Evolutionary conservation across 2,797 vertebrate genomes (phyloP), one percentile per base, ranked within the genome.

Genomic region (Lithobates sylvaticus): DNA sequence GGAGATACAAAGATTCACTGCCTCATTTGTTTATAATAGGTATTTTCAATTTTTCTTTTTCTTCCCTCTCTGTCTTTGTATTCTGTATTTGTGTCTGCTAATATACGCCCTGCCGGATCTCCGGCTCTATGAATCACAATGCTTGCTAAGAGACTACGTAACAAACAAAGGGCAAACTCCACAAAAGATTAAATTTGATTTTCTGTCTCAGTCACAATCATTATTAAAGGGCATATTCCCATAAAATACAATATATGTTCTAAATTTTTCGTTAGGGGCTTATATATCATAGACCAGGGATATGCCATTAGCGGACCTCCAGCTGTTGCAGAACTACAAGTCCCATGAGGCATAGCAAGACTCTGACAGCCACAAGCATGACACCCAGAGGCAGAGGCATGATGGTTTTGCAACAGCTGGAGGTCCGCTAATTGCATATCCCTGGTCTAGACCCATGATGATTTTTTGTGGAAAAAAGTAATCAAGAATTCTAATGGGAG

Each of bases 1-100:
- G 36, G 76, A 87, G 86, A 87, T 84, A 70, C 76, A 76, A 79
- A 84, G 81, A 87, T 84, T 87, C 76, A 82, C 81, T 34, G 69
- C 72, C 61, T 79, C 64, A 87, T 87, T 87, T 82, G 71, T 80
- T 84, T 83, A 87, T 87, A 87, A 87, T 79, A 83, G 81, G 42
- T 84, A 84, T 87, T 87, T 87, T 29, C 64, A 44, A 74, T 87
- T 67, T 83, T 29, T 44, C 36, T 78, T 65, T 78, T 68, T 39
- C 23, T 26, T 16, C 18, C 72, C 21, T 47, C 44, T 13, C 34
- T 73, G 8, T 76, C n/a, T 39, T 74, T 23, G 77, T 75, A 32
- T 29, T 29, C 61, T 67, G 23, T 78, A 39, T 75, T 75, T 70
- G 44, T 61, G 44, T 74, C 70, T 79, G 61, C 36, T 42, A 36